Conservation (phyloP, 2,888 invertebrate genomes). For the Nemurella pictetii region DNA sequence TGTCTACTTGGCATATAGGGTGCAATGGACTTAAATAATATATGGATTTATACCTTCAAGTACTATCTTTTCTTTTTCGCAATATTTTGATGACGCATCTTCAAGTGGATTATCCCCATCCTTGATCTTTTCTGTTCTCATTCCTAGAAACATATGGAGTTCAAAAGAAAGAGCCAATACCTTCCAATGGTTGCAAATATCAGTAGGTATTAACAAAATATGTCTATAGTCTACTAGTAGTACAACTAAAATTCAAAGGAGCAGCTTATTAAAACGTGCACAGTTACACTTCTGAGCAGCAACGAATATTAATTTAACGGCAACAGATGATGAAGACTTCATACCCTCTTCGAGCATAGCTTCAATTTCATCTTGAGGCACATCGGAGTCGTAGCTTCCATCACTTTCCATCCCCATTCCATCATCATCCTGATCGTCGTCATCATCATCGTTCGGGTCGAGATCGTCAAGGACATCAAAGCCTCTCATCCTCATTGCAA, state of each 20-base stretch:
- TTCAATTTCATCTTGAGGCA: constrained; percentile 83
- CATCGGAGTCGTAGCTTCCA: constrained; percentile 58
- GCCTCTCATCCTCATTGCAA: constrained; percentile 51
- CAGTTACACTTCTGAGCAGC: too few species aligned
- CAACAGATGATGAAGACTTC: too few species aligned
- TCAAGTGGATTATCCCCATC: constrained; percentile 51
- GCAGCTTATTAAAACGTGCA: too few species aligned
- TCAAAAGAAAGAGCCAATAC: not conserved
- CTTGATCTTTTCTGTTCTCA: constrained; percentile 53
- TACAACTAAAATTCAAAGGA: too few species aligned
- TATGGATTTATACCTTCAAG: constrained; percentile 67
- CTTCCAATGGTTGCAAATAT: too few species aligned
- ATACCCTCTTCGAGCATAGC: constrained; percentile 78
- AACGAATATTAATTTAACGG: too few species aligned
- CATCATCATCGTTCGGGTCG: constrained; percentile 53
- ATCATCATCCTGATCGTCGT: constrained; percentile 48
- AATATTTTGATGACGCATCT: constrained; percentile 61
- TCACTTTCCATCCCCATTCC: constrained; percentile 45
- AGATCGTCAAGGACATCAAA: constrained; percentile 71
- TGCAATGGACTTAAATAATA: too few species aligned
- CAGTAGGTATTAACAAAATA: too few species aligned
- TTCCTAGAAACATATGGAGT: constrained; percentile 45
- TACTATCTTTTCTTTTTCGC: constrained; percentile 76
- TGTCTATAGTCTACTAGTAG: too few species aligned
- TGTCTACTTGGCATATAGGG: too few species aligned